These are phyloP conservation scores for Panulirus ornatus DNA, from an alignment of 1,140 invertebrate species.

Conservation along the genomic window DNA sequence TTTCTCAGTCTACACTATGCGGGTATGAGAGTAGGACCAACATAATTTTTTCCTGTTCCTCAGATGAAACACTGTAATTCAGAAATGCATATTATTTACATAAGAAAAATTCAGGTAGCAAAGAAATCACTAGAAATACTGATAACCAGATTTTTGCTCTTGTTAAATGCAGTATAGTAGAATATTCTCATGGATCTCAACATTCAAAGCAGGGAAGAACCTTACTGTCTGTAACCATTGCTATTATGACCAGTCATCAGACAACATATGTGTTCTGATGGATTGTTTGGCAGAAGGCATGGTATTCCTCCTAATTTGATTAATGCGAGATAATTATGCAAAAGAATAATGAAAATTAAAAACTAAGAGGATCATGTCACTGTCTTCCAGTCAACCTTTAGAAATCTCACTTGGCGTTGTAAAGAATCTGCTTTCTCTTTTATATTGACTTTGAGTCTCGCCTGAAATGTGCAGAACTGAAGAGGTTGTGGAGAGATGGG, in stretches of 20 bases:
- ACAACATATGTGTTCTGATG: slow-evolving; percentile 21
- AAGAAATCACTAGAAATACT: slow-evolving; percentile 38
- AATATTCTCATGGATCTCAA: slow-evolving; percentile 65
- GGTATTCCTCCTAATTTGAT: slow-evolving; percentile 8
- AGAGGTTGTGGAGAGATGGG: slow-evolving; percentile 21
- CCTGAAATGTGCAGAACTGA: slow-evolving; percentile 40
- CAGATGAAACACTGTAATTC: slow-evolving; percentile 48
- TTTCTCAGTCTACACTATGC: slow-evolving; percentile 62
- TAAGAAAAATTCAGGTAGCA: slow-evolving; percentile 38
- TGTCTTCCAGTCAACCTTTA: slow-evolving; percentile 16
- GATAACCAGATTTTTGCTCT: slow-evolving; percentile 5
- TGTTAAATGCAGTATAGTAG: slow-evolving; percentile 32
- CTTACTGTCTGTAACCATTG: slow-evolving; percentile 70
- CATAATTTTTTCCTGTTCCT: slow-evolving; percentile 51
- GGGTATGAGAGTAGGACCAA: slow-evolving; percentile 69
- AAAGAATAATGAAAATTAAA: not conserved
- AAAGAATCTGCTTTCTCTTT: slow-evolving; percentile 28
- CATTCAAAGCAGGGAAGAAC: slow-evolving; percentile 59
- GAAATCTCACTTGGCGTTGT: slow-evolving; percentile 32
- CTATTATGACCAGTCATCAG: slow-evolving; percentile 32
- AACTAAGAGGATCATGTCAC: slow-evolving; percentile 8
- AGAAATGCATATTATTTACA: slow-evolving; percentile 52
- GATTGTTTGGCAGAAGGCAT: slow-evolving; percentile 36
- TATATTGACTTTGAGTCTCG: slow-evolving; percentile 36
- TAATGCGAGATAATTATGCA: slow-evolving; percentile 2